Percentiles rank a stretch among this genome's conserved stretches.
phyloP scores from a whole-genome alignment of 2,797 vertebrate genomes.

The Echiichthys vipera region DNA sequence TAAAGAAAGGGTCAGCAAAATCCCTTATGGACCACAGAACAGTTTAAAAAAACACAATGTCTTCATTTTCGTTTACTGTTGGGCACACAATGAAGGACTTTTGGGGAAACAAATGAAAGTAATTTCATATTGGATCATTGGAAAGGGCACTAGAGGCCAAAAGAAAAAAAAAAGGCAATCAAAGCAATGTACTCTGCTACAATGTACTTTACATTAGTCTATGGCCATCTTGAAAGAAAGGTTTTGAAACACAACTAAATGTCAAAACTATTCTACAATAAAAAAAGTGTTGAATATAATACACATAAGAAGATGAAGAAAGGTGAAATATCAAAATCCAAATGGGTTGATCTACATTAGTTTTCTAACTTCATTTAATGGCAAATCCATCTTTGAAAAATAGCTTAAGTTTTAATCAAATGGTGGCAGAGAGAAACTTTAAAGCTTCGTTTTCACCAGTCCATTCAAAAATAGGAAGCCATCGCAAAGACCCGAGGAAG shows the following conservation, averaged over 20 bases:
- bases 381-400: background rate
- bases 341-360: background rate
- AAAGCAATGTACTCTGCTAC: background rate
- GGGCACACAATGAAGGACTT: background rate
- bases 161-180: conserved; percentile 7
- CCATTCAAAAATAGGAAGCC: background rate
- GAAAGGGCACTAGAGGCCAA: background rate
- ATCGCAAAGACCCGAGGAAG: background rate
- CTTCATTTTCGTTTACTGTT: background rate
- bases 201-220: background rate
- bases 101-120: background rate
- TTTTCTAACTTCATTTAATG: background rate
- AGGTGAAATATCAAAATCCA: background rate
- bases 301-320: background rate
- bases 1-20: background rate
- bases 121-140: background rate
- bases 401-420: background rate
- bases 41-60: background rate
- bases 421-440: background rate
- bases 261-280: background rate
- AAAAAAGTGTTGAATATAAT: background rate
- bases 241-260: background rate
- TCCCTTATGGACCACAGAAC: background rate
- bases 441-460: background rate
- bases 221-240: background rate